Conservation (phyloP, 2,797 vertebrate genomes). For the Tarsius wallacei region DNA sequence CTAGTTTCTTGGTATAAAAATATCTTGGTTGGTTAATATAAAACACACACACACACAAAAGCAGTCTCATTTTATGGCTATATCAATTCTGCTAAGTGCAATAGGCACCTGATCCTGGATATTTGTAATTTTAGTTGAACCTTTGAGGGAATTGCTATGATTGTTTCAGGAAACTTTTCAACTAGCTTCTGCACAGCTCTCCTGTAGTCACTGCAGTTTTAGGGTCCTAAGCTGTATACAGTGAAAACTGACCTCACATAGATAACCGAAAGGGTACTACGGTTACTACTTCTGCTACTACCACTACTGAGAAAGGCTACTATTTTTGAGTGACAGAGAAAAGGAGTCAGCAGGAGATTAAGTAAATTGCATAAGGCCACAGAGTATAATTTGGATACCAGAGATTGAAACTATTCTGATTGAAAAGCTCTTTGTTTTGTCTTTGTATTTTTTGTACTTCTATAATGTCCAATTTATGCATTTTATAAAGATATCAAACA, state of each 20-base stretch:
- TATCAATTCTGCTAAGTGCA: constrained; percentile 46
- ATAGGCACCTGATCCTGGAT: constrained; percentile 23
- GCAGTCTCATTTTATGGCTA: not conserved
- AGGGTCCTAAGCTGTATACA: not conserved
- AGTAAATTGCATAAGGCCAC: constrained; percentile 35
- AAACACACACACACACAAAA: not conserved
- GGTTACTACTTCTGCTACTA: not conserved
- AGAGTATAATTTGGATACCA: constrained; percentile 2
- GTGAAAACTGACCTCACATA: constrained; percentile 4
- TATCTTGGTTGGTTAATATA: constrained; percentile 33
- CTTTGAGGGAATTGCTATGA: constrained; percentile 8
- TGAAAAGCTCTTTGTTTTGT: not conserved
- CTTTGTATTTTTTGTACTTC: no score
- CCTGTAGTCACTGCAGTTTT: not conserved
- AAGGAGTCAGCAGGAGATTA: not conserved
- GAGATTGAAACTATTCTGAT: not conserved
- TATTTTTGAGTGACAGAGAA: constrained; percentile 42
- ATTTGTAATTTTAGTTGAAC: not conserved
- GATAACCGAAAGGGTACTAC: not conserved
- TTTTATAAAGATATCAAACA: no score
- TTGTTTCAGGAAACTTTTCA: not conserved
- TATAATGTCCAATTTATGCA: no score
- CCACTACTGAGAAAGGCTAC: not conserved
- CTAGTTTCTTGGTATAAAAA: constrained; percentile 43
- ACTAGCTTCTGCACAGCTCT: not conserved